Evolutionary conservation across 2,797 vertebrate species (phyloP).

Genomic region (Enteromius trimaculatus): DNA sequence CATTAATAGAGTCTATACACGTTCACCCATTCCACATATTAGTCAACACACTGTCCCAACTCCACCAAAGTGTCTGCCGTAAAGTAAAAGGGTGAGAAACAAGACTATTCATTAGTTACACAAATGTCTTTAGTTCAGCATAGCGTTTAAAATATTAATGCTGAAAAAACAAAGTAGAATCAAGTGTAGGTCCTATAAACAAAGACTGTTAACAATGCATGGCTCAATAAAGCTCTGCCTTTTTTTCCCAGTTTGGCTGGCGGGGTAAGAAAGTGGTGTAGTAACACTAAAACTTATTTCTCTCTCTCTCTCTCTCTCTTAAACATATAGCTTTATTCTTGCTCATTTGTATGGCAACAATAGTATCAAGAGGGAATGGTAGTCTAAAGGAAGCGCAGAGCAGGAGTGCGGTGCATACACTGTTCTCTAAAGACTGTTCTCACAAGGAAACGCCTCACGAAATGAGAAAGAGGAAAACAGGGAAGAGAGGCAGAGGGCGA

Average conservation of each 20-base stretch:
- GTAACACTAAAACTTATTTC: not conserved
- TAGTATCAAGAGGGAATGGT: slow-evolving; percentile 42
- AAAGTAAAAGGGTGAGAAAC: slow-evolving; percentile 22
- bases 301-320: not conserved
- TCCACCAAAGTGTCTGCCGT: slow-evolving; percentile 20
- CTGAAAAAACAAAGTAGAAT: slow-evolving; percentile 14
- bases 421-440: slow-evolving; percentile 74
- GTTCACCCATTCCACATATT: slow-evolving; percentile 39
- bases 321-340: slow-evolving; percentile 23
- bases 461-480: slow-evolving; percentile 61
- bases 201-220: slow-evolving; percentile 27
- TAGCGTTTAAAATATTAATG: slow-evolving; percentile 25
- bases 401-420: slow-evolving; percentile 39
- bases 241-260: slow-evolving; percentile 27
- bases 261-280: not conserved
- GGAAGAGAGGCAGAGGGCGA: slow-evolving; percentile 41
- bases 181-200: slow-evolving; percentile 22
- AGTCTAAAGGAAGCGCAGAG: slow-evolving; percentile 66
- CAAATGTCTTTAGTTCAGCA: slow-evolving; percentile 23
- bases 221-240: slow-evolving; percentile 23
- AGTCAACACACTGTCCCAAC: slow-evolving; percentile 18
- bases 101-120: slow-evolving; percentile 34
- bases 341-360: slow-evolving; percentile 13
- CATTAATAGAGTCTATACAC: slow-evolving; percentile 42
- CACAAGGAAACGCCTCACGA: slow-evolving; percentile 62